A percentile compares a stretch with the other conserved stretches of the same genome.
These are phyloP conservation scores for Tyrophagus putrescentiae DNA, from an alignment of 1,140 invertebrate genomes.

Conservation along the genomic window DNA sequence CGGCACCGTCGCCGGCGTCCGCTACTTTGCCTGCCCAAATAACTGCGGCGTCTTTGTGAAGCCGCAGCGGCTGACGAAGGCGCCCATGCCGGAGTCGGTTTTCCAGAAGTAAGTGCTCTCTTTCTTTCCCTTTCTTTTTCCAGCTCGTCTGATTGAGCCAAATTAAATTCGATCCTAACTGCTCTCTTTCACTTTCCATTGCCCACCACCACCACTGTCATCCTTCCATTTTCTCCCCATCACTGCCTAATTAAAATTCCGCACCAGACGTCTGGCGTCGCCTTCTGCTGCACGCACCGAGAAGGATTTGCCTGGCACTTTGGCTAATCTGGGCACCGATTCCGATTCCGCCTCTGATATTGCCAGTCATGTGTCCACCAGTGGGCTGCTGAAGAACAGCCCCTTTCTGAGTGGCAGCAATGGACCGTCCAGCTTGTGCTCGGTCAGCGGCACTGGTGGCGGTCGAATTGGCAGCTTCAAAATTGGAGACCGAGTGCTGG, in stretches of 20 bases:
- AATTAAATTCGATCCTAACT: no score
- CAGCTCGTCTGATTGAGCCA: no score
- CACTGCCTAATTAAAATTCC: conserved; percentile 53
- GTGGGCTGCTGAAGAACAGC: not conserved
- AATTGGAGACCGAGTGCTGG: conserved; percentile 77
- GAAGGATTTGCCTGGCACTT: not conserved
- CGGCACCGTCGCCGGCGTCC: conserved; percentile 69
- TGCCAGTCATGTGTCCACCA: not conserved
- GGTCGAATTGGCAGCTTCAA: conserved; percentile 41
- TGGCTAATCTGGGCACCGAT: not conserved
- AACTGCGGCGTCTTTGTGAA: conserved; percentile 84
- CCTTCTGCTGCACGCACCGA: conserved; percentile 43
- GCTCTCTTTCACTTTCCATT: no score
- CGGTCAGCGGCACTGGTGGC: not conserved
- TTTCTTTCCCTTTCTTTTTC: conserved; percentile 37
- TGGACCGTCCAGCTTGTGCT: not conserved
- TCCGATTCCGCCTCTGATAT: not conserved
- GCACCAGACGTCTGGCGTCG: conserved; percentile 81
- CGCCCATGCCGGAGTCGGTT: conserved; percentile 56
- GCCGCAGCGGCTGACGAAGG: conserved; percentile 63
- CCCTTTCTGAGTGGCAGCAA: conserved; percentile 3
- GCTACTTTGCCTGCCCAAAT: conserved; percentile 71
- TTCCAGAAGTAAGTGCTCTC: conserved; percentile 87
- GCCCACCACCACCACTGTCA: not conserved
- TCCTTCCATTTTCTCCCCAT: conserved; percentile 69